Evolutionary conservation across 2,888 invertebrate species (phyloP).

Genomic region (Noctua janthina): DNA sequence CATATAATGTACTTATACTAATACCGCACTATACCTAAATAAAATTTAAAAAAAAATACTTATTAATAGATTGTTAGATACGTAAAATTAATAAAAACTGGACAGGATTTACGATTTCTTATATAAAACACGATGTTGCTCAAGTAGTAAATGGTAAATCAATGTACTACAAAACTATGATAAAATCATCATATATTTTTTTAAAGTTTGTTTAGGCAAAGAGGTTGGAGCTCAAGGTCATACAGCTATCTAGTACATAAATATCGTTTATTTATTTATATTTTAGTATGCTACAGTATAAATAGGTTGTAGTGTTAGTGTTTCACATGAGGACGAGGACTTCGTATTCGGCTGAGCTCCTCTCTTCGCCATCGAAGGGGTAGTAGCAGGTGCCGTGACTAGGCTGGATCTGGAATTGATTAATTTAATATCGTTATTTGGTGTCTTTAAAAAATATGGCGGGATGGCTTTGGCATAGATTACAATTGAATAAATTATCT

Average conservation of each 20-base stretch:
- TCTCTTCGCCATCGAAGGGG: constrained; percentile 92
- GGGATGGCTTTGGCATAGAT: neutral
- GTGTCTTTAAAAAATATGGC: neutral
- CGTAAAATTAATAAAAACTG: neutral
- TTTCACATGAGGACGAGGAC: constrained; percentile 90
- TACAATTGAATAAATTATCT: neutral
- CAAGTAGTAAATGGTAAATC: neutral
- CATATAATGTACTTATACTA: constrained; percentile 10
- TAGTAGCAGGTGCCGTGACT: constrained; percentile 92
- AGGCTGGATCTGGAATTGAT: constrained; percentile 90
- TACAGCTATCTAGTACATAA: constrained; percentile 2
- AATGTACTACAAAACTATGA: neutral
- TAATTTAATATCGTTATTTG: neutral
- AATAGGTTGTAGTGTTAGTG: constrained; percentile 36
- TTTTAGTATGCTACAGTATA: constrained; percentile 45
- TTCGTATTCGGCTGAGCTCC: constrained; percentile 92
- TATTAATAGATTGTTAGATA: neutral
- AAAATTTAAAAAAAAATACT: neutral
- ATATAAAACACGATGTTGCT: constrained; percentile 2
- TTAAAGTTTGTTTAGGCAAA: neutral
- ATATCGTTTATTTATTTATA: constrained; percentile 25
- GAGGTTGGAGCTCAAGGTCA: neutral
- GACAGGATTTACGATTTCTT: constrained; percentile 1
- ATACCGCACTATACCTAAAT: neutral
- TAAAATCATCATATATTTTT: neutral